phyloP scores from a whole-genome alignment of 2,888 invertebrate genomes.

The Pasiphila rectangulata region DNA sequence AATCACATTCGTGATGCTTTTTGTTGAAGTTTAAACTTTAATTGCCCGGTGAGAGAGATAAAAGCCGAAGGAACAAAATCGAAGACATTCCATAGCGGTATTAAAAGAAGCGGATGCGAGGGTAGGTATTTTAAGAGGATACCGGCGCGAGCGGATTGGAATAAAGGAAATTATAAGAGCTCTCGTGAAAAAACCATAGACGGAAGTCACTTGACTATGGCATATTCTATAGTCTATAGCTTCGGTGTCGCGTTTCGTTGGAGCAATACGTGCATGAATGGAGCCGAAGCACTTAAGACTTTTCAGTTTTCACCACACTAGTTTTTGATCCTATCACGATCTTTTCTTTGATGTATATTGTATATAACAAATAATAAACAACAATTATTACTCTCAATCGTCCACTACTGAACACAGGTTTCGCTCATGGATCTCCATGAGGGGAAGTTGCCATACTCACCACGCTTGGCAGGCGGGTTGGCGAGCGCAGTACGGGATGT shows the following conservation, averaged over 20 bases:
- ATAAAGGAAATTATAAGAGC: conserved; percentile 81
- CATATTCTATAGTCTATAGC: conserved; percentile 41
- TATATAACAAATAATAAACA: too few species aligned
- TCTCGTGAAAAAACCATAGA: conserved; percentile 65
- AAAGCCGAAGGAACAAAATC: conserved; percentile 66
- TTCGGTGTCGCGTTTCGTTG: conserved; percentile 38
- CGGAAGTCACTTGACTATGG: conserved; percentile 69
- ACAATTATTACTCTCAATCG: too few species aligned
- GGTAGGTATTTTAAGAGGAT: conserved; percentile 80
- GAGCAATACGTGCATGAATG: conserved; percentile 41
- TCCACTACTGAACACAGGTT: too few species aligned
- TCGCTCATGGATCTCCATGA: too few species aligned
- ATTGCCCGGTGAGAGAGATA: conserved; percentile 70
- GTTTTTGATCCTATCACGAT: neutral
- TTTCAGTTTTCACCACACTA: conserved; percentile 23
- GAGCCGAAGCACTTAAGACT: conserved; percentile 3
- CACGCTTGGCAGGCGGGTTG: too few species aligned
- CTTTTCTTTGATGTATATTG: too few species aligned
- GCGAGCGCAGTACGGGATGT: too few species aligned
- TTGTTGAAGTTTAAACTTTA: conserved; percentile 69
- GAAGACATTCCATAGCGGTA: conserved; percentile 74
- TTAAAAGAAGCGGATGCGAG: conserved; percentile 80
- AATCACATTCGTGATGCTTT: conserved; percentile 64
- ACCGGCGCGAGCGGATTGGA: conserved; percentile 72
- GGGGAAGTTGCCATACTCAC: too few species aligned